Base-by-base conservation (phyloP, 2,888 invertebrate genomes). In the Agrilus biguttatus region DNA sequence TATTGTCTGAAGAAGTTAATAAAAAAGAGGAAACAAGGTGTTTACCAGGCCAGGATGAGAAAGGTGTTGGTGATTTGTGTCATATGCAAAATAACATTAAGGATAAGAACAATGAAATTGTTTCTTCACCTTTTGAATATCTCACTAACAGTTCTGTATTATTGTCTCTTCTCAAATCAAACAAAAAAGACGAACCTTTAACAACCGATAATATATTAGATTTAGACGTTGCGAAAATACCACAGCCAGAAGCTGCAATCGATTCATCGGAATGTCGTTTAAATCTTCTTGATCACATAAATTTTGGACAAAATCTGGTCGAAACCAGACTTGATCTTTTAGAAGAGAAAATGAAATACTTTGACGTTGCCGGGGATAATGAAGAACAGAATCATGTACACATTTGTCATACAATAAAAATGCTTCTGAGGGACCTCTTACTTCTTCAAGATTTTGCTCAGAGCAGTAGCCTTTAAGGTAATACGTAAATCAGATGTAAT, bases 181-280 rank as follows among this genome's bases (percentile, higher is more conserved):
- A 51, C 34, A 57, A 60, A 49, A 46, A 49, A 8, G 51, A 51
- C 39, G 37, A 42, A 21, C 48, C 47, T 42, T 32, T 51, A 8
- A 51, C 52, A 33, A 57, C 61, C 49, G 57, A 55, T 14, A 58
- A 57, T 36, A 53, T 51, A 46, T 45, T 55, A 38, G 49, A 52
- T 12, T 34, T 50, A 12, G 38, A 51, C 37, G 36, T 41, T 33
- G 60, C 62, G 0, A 61, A 57, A 39, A 77, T 76, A 49, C 88
- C 87, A 10, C 78, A 81, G 62, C 88, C 88, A 0, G 87, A 89
- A 62, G 83, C 84, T 10, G 78, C 85, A 2, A 88, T 88, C 44
- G 83, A 88, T 65, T 76, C 82, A 37, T 71, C 75, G 37, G 84
- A 81, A 60, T 90, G 90, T 54, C 77, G 83, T 50, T 71, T 80